phyloP scores from a whole-genome alignment of 2,113 vertebrate genomes.

The Tauraco erythrolophus region DNA sequence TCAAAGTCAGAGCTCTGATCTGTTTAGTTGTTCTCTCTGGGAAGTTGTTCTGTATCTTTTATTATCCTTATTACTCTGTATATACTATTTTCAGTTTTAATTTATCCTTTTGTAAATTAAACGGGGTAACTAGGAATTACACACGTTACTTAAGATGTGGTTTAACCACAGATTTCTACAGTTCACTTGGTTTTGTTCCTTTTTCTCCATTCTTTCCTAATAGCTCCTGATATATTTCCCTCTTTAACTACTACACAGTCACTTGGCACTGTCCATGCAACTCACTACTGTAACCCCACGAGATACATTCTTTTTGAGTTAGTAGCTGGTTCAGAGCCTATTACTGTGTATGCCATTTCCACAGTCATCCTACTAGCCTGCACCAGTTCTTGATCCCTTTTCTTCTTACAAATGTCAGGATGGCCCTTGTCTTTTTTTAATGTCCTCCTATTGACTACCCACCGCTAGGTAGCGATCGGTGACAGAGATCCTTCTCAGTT shows the following conservation, averaged over 20 bases:
- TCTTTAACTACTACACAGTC: neutral
- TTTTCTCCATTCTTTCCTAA: neutral
- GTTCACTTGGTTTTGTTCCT: neutral
- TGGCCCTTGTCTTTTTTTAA: neutral
- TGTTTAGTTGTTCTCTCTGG: neutral
- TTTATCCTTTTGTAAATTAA: neutral
- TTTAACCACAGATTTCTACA: neutral
- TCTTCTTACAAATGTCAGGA: neutral
- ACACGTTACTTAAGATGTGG: neutral
- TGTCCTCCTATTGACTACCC: neutral
- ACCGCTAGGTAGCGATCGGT: neutral
- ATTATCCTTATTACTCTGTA: neutral
- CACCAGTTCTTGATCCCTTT: neutral
- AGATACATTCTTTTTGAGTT: neutral
- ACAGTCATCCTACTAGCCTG: neutral
- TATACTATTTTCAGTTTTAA: neutral
- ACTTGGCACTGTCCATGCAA: neutral
- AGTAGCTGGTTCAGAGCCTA: neutral
- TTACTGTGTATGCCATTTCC: neutral
- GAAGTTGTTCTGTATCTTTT: neutral
- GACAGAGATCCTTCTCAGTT: neutral
- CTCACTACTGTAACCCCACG: neutral
- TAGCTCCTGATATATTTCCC: neutral
- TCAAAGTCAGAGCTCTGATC: neutral
- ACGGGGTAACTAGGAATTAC: neutral